phyloP scores from a whole-genome alignment of 2,113 vertebrate genomes.

The Petrocephalus zakoni region DNA sequence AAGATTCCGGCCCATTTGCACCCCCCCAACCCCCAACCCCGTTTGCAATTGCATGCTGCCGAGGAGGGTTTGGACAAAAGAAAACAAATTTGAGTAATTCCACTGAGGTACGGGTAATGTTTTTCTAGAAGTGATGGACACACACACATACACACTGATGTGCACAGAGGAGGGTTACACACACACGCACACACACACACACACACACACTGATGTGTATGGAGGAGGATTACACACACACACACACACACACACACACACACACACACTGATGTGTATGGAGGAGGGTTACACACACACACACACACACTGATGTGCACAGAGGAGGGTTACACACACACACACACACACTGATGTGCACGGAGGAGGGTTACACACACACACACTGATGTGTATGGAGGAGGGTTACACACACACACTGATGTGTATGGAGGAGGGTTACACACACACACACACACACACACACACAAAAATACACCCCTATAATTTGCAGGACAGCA shows the following conservation, averaged over 20 bases:
- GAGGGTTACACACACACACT: background rate
- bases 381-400: background rate
- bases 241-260: background rate
- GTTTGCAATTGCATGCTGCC: background rate
- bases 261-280: background rate
- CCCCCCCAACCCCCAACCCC: background rate
- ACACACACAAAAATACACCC: constrained; percentile 15
- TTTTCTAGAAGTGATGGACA: background rate
- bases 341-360: background rate
- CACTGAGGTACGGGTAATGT: constrained; percentile 27
- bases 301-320: no score
- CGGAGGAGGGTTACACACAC: background rate
- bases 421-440: background rate
- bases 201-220: background rate
- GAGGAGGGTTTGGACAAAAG: background rate
- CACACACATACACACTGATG: background rate
- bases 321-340: no score
- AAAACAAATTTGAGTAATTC: constrained; percentile 23
- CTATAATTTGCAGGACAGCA: constrained; percentile 7
- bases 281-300: background rate
- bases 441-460: constrained; percentile 15
- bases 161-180: background rate
- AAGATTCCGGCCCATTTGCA: constrained; percentile 40
- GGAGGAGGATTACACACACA: background rate
- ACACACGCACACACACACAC: background rate